phyloP scores from a whole-genome alignment of 2,113 vertebrate genomes.

The Saccopteryx leptura region DNA sequence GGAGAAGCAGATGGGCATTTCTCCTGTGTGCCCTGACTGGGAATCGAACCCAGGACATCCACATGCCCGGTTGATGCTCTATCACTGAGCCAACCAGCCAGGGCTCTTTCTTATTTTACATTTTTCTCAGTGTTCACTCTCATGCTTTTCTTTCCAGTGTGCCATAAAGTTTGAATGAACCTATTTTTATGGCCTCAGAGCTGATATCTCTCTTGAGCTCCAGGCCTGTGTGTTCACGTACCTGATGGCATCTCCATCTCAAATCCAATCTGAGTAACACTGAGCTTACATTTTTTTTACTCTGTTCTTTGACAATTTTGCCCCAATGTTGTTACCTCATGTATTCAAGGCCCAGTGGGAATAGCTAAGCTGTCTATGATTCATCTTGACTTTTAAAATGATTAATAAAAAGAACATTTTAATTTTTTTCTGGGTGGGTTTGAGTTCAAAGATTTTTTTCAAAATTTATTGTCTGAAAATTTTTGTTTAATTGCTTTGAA shows the following conservation, averaged over 20 bases:
- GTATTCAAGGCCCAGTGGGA: background rate
- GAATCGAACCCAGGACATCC: too few species aligned
- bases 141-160: background rate
- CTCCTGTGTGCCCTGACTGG: too few species aligned
- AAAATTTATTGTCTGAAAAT: background rate
- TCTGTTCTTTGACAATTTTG: background rate
- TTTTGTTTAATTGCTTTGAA: constrained; percentile 13
- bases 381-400: constrained; percentile 6
- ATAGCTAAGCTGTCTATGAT: background rate
- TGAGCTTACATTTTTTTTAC: background rate
- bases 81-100: too few species aligned
- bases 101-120: background rate
- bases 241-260: background rate
- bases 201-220: background rate
- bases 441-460: background rate
- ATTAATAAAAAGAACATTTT: background rate
- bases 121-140: background rate
- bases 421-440: background rate
- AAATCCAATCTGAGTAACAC: background rate
- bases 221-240: background rate
- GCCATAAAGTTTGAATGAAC: background rate
- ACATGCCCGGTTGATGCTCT: too few species aligned
- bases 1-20: too few species aligned
- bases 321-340: background rate
- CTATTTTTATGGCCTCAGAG: background rate